phyloP scores from a whole-genome alignment of 2,797 vertebrate species.

The Limosa lapponica region DNA sequence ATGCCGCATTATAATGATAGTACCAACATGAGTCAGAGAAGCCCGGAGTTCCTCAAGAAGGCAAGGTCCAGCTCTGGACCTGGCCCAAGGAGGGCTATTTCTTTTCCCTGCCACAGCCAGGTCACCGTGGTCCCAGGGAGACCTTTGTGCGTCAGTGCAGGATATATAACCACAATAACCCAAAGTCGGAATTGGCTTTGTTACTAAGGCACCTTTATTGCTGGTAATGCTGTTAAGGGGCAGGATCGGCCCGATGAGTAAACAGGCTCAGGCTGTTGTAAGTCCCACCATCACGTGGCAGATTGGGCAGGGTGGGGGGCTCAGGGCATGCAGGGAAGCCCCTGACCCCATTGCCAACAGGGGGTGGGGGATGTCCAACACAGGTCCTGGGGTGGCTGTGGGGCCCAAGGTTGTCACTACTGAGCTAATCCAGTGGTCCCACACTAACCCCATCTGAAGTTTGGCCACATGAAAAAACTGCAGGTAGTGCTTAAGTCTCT shows the following conservation, averaged over 20 bases:
- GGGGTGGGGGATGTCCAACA: not conserved
- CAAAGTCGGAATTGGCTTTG: not conserved
- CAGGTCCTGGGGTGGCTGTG: not conserved
- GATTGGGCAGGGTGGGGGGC: not conserved
- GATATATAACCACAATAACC: constrained; percentile 21
- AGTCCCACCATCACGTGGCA: not conserved
- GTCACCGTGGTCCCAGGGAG: not conserved
- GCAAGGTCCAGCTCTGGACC: not conserved
- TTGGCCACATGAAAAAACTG: not conserved
- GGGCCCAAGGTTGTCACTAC: not conserved
- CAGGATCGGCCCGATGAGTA: not conserved
- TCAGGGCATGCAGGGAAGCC: accelerated
- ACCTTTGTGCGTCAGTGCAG: not conserved
- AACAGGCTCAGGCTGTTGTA: not conserved
- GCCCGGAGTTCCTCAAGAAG: accelerated
- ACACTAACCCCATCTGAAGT: not conserved
- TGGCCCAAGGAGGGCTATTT: not conserved
- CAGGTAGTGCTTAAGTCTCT: not conserved
- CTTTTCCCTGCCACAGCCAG: not conserved
- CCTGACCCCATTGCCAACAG: accelerated
- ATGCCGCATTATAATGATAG: accelerated
- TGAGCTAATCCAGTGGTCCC: not conserved
- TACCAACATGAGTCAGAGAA: not conserved
- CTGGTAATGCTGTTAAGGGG: constrained; percentile 16
- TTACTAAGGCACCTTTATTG: constrained; percentile 60